Evolutionary conservation across 2,113 vertebrate species (phyloP).

Genomic region (Colistium nudipinnis): DNA sequence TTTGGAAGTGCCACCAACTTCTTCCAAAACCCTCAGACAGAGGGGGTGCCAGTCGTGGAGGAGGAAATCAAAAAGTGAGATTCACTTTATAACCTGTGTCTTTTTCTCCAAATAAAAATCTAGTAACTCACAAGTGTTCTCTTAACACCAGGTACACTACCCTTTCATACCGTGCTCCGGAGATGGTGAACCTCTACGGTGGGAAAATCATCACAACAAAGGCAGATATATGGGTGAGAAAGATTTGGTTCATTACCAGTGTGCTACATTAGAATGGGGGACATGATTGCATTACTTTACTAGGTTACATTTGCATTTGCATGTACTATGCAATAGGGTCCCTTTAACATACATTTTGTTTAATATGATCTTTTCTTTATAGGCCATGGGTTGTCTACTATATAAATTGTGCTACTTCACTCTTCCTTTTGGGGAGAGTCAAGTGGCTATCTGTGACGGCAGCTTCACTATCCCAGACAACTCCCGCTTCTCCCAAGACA

Average conservation of each 20-base stretch:
- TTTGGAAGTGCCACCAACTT: conserved; percentile 96
- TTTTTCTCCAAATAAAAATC: not conserved
- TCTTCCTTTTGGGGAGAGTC: conserved; percentile 97
- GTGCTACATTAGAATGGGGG: not conserved
- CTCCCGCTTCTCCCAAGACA: conserved; percentile 94
- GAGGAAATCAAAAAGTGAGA: conserved; percentile 98
- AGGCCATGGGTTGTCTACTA: conserved; percentile 96
- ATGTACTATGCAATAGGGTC: not conserved
- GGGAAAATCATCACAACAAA: conserved; percentile 97
- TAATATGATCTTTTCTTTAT: conserved; percentile 15
- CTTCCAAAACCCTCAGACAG: conserved; percentile 94
- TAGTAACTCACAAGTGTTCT: conserved; percentile 29
- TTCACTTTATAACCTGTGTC: not conserved
- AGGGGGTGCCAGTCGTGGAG: conserved; percentile 91
- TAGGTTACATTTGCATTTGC: not conserved
- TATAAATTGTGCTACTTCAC: conserved; percentile 99
- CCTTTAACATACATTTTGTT: not conserved
- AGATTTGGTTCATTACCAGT: not conserved
- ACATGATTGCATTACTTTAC: not conserved
- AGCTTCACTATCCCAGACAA: conserved; percentile 98
- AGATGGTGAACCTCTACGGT: conserved; percentile 98
- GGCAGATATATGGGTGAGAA: conserved; percentile 96
- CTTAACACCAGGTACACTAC: conserved; percentile 91
- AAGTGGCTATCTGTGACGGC: conserved; percentile 98
- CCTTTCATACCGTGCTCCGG: conserved; percentile 95